Evolutionary conservation across 2,113 vertebrate genomes (phyloP).

Genomic region (Austrofundulus limnaeus): DNA sequence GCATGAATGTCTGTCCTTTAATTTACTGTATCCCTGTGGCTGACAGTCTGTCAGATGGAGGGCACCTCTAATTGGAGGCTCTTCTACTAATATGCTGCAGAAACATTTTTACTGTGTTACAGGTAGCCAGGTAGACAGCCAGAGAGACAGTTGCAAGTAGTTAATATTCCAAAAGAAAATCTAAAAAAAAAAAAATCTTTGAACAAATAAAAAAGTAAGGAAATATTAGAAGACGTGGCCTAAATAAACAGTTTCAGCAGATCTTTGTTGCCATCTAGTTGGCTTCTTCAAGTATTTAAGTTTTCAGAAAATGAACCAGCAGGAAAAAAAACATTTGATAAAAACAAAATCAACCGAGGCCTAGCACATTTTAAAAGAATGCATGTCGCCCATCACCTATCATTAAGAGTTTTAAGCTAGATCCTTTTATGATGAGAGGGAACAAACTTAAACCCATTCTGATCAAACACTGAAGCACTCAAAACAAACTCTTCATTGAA

Average conservation of each 20-base stretch:
- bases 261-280: constrained; percentile 58
- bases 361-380: too few relatives aligned
- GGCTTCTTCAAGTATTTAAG: neutral
- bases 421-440: too few relatives aligned
- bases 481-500: too few relatives aligned
- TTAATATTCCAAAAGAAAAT: neutral
- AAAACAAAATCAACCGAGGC: too few relatives aligned
- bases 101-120: constrained; percentile 24
- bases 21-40: constrained; percentile 28
- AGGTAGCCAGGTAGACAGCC: constrained; percentile 11
- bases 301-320: neutral
- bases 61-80: constrained; percentile 57
- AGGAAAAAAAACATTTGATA: neutral
- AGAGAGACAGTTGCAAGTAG: neutral
- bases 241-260: neutral
- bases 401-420: too few relatives aligned
- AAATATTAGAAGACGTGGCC: neutral
- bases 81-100: constrained; percentile 30
- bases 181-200: neutral
- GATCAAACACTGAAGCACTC: too few relatives aligned
- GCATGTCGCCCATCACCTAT: too few relatives aligned
- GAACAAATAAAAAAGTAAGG: neutral
- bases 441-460: too few relatives aligned
- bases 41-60: constrained; percentile 46
- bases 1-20: constrained; percentile 17